Evolutionary conservation across 2,113 vertebrate species (phyloP).

Genomic region (Trogon surrucura): DNA sequence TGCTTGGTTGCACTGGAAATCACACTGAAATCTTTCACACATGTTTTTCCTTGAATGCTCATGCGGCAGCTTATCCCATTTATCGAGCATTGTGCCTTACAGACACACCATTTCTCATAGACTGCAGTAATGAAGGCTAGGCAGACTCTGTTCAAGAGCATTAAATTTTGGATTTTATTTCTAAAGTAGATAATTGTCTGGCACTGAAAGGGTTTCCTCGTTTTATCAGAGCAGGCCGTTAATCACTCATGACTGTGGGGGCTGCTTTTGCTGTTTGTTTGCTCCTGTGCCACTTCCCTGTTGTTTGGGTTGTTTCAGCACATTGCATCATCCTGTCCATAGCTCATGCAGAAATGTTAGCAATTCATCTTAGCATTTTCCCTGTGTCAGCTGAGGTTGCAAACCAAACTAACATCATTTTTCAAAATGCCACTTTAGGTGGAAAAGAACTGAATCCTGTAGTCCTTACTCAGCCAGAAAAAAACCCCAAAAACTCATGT

Average conservation of each 20-base stretch:
- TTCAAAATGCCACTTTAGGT: conserved; percentile 60
- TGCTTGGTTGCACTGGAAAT: background rate
- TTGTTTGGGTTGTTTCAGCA: background rate
- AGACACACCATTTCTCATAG: background rate
- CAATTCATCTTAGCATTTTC: conserved; percentile 50
- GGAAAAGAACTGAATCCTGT: conserved; percentile 9
- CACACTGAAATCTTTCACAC: background rate
- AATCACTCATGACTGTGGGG: background rate
- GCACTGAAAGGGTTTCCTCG: background rate
- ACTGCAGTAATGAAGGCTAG: background rate
- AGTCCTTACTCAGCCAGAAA: background rate
- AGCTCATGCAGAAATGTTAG: conserved; percentile 49
- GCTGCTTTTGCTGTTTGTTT: background rate
- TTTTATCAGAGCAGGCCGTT: background rate
- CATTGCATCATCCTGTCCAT: conserved; percentile 29
- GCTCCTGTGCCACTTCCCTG: background rate
- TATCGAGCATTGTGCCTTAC: background rate
- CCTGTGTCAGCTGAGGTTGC: conserved; percentile 9
- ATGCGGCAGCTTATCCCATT: background rate
- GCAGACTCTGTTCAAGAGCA: background rate
- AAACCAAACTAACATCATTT: conserved; percentile 31
- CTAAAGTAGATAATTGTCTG: background rate
- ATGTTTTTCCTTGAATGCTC: background rate
- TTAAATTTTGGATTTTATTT: background rate
- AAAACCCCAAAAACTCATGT: background rate